Percentiles rank a stretch among this genome's conserved stretches.
phyloP scores from a whole-genome alignment of 2,113 vertebrate species.

The Halcyon malimbica region DNA sequence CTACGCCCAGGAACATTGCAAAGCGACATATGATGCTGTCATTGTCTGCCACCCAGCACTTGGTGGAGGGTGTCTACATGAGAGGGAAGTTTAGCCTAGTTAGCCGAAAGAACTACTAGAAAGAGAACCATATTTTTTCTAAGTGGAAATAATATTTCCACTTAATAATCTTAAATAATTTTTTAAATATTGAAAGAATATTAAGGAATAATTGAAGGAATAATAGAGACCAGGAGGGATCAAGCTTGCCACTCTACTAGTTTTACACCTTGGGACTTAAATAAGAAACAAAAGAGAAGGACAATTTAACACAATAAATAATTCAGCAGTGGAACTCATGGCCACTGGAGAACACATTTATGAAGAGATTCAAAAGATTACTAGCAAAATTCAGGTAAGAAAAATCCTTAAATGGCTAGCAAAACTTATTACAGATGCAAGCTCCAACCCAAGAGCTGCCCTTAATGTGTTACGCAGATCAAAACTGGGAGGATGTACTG shows the following conservation, averaged over 20 bases:
- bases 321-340: background rate
- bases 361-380: background rate
- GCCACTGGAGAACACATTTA: background rate
- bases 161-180: background rate
- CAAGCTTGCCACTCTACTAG: background rate
- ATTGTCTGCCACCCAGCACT: conserved; percentile 16
- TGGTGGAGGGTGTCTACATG: background rate
- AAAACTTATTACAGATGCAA: background rate
- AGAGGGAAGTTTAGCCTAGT: conserved; percentile 1
- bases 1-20: conserved; percentile 6
- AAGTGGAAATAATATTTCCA: background rate
- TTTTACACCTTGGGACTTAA: background rate
- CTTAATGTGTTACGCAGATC: background rate
- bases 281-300: background rate
- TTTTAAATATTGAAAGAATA: conserved; percentile 11
- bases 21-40: conserved; percentile 31
- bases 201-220: background rate
- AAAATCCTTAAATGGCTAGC: background rate
- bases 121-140: background rate
- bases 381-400: background rate
- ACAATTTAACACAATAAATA: conserved; percentile 1
- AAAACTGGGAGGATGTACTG: background rate
- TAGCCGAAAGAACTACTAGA: background rate
- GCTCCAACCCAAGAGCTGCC: background rate
- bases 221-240: background rate